Conservation (phyloP, 2,797 vertebrate species). For the Cottoperca gobio region DNA sequence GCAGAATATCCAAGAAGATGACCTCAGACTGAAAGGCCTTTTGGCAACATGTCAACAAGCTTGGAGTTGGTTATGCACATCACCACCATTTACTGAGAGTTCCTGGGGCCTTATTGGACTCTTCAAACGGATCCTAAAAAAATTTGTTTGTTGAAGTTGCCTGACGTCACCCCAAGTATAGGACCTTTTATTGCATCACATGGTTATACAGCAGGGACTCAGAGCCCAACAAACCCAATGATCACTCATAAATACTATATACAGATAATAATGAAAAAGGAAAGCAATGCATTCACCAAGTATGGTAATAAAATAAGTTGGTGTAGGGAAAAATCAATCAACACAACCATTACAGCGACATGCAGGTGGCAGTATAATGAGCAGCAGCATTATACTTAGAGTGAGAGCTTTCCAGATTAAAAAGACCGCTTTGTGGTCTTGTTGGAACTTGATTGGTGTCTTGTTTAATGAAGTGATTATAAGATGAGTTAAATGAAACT, state of each 20-base stretch:
- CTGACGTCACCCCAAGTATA: background rate
- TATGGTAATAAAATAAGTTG: conserved; percentile 12
- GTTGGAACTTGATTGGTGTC: conserved; percentile 34
- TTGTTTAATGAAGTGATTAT: conserved; percentile 32
- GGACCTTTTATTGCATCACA: background rate
- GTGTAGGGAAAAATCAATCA: conserved; percentile 37
- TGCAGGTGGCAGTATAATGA: conserved; percentile 41
- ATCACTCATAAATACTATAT: conserved; percentile 13
- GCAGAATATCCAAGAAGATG: conserved; percentile 17
- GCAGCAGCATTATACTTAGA: conserved; percentile 18
- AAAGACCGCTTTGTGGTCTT: background rate
- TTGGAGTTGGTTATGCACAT: conserved; percentile 6
- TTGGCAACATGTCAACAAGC: conserved; percentile 37
- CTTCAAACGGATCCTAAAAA: background rate
- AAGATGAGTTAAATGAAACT: conserved; percentile 7
- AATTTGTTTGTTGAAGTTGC: background rate
- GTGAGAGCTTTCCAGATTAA: conserved; percentile 38
- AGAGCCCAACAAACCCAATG: conserved; percentile 10
- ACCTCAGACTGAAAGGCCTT: conserved; percentile 23
- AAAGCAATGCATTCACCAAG: conserved; percentile 13
- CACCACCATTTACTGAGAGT: conserved; percentile 2
- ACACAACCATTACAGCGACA: conserved; percentile 12
- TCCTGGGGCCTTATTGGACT: background rate
- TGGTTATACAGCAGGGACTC: conserved; percentile 9
- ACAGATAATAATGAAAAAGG: conserved; percentile 15